These are phyloP conservation scores for Hypomecis punctinalis DNA, from an alignment of 2,888 invertebrate species.

Conservation along the genomic window DNA sequence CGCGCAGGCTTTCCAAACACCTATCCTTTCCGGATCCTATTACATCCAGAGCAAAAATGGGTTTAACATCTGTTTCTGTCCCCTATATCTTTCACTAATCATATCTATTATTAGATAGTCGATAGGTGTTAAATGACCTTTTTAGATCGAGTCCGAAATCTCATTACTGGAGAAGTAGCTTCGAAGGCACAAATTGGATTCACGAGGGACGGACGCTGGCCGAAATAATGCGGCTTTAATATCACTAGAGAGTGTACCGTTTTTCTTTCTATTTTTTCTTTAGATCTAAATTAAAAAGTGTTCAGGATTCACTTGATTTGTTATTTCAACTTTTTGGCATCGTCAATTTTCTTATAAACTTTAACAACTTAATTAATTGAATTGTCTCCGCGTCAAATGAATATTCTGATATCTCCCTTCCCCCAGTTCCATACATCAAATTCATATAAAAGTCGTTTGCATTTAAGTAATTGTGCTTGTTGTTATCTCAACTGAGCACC, in stretches of 20 bases:
- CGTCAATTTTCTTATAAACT: conserved; percentile 40
- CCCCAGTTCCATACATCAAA: conserved; percentile 44
- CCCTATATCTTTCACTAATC: conserved; percentile 4
- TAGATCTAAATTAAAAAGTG: not conserved
- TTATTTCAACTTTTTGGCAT: not conserved
- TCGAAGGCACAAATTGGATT: conserved; percentile 73
- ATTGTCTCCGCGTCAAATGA: conserved; percentile 34
- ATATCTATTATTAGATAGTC: conserved; percentile 44
- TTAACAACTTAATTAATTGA: conserved; percentile 26
- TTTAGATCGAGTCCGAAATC: conserved; percentile 70
- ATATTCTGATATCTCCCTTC: conserved; percentile 34
- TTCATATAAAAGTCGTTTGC: conserved; percentile 48
- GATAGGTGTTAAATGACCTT: conserved; percentile 67
- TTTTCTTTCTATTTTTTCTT: conserved; percentile 9
- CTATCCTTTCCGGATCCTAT: not conserved
- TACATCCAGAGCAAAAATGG: not conserved
- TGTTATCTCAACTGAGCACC: conserved; percentile 54
- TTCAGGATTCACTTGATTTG: not conserved
- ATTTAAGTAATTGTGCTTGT: conserved; percentile 54
- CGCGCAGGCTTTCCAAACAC: too few relatives aligned
- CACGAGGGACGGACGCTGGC: conserved; percentile 65
- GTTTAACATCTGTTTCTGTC: not conserved
- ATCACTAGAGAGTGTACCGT: conserved; percentile 14
- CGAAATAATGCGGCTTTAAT: conserved; percentile 68
- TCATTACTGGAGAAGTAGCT: conserved; percentile 69